phyloP scores from a whole-genome alignment of 2,113 vertebrate genomes.

The Sinocyclocheilus rhinocerous region DNA sequence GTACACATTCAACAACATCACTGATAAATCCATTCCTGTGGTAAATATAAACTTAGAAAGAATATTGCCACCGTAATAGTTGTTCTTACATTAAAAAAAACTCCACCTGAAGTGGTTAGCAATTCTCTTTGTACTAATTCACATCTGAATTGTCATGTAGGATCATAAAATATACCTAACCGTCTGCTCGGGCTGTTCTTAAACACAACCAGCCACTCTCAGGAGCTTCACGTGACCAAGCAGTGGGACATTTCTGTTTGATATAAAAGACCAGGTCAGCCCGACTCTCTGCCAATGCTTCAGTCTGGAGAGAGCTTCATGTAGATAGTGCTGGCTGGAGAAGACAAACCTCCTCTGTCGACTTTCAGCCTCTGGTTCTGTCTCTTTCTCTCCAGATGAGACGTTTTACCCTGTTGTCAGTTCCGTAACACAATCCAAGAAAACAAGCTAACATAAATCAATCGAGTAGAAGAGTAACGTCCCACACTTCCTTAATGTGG shows the following conservation, averaged over 20 bases:
- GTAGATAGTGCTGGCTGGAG: conserved; percentile 30
- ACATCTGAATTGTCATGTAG: conserved; percentile 45
- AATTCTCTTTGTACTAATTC: conserved; percentile 45
- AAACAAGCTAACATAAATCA: conserved; percentile 39
- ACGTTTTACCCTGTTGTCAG: conserved; percentile 77
- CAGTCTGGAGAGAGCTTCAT: conserved; percentile 52
- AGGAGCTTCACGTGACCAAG: conserved; percentile 43
- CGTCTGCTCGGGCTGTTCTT: neutral
- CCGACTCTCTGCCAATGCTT: conserved; percentile 61
- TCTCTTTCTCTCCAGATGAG: conserved; percentile 33
- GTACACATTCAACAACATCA: conserved; percentile 45
- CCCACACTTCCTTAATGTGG: conserved; percentile 53
- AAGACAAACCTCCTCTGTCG: neutral
- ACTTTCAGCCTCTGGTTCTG: conserved; percentile 39
- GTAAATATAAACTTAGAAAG: conserved; percentile 43
- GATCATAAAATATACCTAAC: conserved; percentile 39
- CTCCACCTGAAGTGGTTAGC: conserved; percentile 23
- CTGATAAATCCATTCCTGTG: conserved; percentile 58
- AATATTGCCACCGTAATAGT: conserved; percentile 43
- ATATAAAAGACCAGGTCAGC: conserved; percentile 56
- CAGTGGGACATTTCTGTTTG: conserved; percentile 42
- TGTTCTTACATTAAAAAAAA: conserved; percentile 45
- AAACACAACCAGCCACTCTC: conserved; percentile 13
- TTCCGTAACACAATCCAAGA: conserved; percentile 61
- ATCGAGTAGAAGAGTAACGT: conserved; percentile 27